Conservation (phyloP, 2,113 vertebrate species). For the Tinamus guttatus region DNA sequence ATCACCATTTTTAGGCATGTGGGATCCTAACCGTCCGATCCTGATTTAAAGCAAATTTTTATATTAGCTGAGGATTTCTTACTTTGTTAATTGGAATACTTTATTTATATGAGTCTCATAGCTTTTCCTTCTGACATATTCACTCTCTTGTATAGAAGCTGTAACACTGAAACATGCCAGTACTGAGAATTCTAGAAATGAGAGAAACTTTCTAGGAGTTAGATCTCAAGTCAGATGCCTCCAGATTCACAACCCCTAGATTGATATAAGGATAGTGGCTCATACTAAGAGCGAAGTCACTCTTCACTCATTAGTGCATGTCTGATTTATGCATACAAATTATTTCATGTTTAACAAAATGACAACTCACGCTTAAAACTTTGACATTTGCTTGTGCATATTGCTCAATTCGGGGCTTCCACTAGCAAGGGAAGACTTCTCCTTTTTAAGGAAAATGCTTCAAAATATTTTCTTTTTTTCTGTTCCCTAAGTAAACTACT, state of each 20-base stretch:
- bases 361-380: not conserved
- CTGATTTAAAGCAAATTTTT: not conserved
- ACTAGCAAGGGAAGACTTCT: rapidly evolving
- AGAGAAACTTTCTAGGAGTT: not conserved
- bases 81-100: not conserved
- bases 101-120: not conserved
- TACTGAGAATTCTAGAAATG: not conserved
- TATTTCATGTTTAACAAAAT: not conserved
- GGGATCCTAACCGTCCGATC: not conserved
- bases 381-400: not conserved
- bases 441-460: not conserved
- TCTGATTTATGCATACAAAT: slow-evolving; percentile 1
- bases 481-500: not conserved
- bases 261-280: not conserved
- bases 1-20: not conserved
- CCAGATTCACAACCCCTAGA: not conserved
- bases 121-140: not conserved
- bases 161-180: not conserved
- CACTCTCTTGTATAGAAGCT: not conserved
- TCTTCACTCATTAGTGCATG: too few species aligned
- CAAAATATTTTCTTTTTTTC: not conserved
- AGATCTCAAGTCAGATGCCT: not conserved
- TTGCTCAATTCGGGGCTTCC: not conserved
- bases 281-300: not conserved
- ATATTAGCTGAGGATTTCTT: not conserved